These are phyloP conservation scores for Caenorhabditis angaria DNA, from an alignment of 2,888 invertebrate genomes.

Conservation along the genomic window DNA sequence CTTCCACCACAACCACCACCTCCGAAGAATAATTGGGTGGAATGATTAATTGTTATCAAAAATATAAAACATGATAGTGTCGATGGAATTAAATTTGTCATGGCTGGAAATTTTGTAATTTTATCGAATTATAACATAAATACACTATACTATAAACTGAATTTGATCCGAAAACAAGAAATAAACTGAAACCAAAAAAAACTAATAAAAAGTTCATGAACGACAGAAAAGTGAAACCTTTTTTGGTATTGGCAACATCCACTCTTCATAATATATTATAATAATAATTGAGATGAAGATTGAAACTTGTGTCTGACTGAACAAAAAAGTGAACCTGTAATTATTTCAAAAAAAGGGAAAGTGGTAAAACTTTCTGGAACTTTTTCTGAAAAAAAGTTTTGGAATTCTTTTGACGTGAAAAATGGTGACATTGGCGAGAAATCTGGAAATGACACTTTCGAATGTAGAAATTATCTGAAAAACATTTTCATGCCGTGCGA, in stretches of 20 bases:
- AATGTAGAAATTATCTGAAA: not conserved
- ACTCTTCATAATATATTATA: not conserved
- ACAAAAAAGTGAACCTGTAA: not conserved
- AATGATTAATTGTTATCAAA: not conserved
- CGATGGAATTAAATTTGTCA: not conserved
- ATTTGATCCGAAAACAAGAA: conserved; percentile 7
- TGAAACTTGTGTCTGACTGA: not conserved
- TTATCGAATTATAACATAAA: too few relatives aligned
- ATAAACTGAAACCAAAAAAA: too few relatives aligned
- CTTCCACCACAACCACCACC: conserved; percentile 10
- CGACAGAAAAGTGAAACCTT: not conserved
- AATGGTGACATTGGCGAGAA: not conserved
- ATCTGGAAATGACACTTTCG: too few relatives aligned
- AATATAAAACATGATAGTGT: not conserved
- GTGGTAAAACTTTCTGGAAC: not conserved
- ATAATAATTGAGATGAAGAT: not conserved
- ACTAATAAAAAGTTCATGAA: not conserved
- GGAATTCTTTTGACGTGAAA: not conserved
- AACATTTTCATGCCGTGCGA: not conserved
- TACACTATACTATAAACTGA: too few relatives aligned
- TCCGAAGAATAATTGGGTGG: conserved; percentile 1
- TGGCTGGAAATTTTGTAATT: not conserved
- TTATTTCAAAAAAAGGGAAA: not conserved
- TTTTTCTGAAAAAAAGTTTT: not conserved
- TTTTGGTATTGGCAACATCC: not conserved